Conservation (phyloP, 2,113 vertebrate genomes). For the Ammospiza nelsoni region DNA sequence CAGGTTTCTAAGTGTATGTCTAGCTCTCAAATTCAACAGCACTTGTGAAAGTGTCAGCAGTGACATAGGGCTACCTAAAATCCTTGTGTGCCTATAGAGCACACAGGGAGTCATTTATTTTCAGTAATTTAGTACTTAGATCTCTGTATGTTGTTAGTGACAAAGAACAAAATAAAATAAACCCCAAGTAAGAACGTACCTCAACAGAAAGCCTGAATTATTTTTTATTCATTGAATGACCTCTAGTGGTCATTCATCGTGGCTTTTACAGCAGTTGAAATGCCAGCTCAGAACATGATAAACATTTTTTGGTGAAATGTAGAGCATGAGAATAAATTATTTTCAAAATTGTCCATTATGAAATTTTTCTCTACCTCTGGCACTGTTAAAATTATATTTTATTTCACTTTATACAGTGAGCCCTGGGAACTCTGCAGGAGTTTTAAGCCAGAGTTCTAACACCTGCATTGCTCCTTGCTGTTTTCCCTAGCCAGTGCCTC, state of each 20-base stretch:
- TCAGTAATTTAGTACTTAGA: background rate
- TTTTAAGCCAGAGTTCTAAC: background rate
- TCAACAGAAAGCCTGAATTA: background rate
- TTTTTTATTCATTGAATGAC: conserved; percentile 29
- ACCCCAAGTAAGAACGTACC: background rate
- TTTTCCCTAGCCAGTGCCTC: background rate
- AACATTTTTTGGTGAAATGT: background rate
- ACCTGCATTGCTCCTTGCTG: background rate
- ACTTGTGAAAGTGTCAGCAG: background rate
- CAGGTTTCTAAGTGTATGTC: background rate
- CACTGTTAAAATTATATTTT: background rate
- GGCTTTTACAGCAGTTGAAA: background rate
- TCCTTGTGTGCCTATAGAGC: background rate
- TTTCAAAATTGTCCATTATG: background rate
- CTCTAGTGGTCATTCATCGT: conserved; percentile 38
- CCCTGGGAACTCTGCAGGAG: background rate
- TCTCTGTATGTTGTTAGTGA: background rate
- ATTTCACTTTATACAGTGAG: background rate
- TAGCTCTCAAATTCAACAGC: background rate
- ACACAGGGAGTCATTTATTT: background rate
- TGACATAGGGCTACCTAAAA: background rate
- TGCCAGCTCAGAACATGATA: rapidly evolving
- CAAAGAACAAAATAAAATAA: background rate
- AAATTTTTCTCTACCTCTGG: background rate
- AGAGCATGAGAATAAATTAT: background rate